Conservation (phyloP, 2,113 vertebrate species). For the Poeciliopsis prolifica region DNA sequence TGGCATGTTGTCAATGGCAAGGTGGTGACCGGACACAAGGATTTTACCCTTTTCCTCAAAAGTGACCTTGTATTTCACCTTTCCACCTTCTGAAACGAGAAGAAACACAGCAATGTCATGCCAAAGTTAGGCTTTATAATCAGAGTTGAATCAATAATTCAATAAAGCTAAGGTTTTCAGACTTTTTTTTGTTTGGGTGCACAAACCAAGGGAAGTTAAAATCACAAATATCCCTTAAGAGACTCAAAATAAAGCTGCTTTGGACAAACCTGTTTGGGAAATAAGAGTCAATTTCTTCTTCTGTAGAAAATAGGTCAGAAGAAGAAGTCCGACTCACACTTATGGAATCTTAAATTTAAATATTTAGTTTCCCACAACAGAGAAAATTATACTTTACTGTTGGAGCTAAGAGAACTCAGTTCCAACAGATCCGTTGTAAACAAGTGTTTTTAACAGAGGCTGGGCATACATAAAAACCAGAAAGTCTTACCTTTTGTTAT, state of each 20-base stretch:
- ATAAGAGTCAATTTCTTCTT: neutral
- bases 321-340: neutral
- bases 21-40: slow-evolving; percentile 88
- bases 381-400: no score
- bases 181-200: neutral
- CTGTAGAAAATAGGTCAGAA: neutral
- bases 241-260: neutral
- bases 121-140: neutral
- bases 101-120: neutral
- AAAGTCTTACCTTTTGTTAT: slow-evolving; percentile 77
- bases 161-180: neutral
- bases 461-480: neutral
- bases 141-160: neutral
- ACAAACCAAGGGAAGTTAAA: neutral
- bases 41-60: slow-evolving; percentile 87
- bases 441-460: no score
- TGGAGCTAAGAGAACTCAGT: no score
- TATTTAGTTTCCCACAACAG: no score
- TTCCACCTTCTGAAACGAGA: slow-evolving; percentile 72
- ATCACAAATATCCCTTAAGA: neutral
- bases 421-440: neutral
- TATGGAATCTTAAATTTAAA: neutral
- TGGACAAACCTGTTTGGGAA: neutral
- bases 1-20: slow-evolving; percentile 83
- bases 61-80: slow-evolving; percentile 85